Evolutionary conservation across 2,113 vertebrate genomes (phyloP).

Genomic region (Pluvialis apricaria): DNA sequence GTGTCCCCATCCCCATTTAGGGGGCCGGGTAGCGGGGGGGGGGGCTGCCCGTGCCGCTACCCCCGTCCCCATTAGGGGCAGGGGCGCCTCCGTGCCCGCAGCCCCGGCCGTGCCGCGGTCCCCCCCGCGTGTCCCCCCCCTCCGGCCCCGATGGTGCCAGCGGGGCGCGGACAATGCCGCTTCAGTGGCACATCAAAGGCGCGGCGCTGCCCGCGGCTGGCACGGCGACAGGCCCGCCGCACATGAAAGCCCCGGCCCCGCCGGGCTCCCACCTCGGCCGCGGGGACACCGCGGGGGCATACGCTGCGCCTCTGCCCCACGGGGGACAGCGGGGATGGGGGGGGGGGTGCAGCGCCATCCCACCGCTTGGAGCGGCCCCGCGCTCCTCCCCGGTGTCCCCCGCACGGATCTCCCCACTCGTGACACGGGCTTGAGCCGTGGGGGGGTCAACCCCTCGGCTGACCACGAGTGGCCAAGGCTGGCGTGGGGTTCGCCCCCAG

Average conservation of each 20-base stretch:
- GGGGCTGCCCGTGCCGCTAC: neutral
- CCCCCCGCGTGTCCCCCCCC: neutral
- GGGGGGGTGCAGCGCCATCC: neutral
- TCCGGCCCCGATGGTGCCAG: neutral
- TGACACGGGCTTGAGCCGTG: neutral
- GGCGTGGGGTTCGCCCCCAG: neutral
- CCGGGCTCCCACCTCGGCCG: constrained; percentile 23
- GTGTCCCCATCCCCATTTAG: neutral
- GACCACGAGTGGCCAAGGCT: neutral
- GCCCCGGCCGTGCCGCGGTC: neutral
- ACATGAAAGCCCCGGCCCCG: constrained; percentile 29
- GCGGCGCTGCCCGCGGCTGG: constrained; percentile 21
- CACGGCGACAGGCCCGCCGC: constrained; percentile 31
- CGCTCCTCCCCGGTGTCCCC: neutral
- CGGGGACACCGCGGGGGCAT: neutral
- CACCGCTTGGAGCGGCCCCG: neutral
- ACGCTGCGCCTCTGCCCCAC: neutral
- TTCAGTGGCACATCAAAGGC: constrained; percentile 56
- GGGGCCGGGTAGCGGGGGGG: too few relatives aligned
- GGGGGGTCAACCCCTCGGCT: neutral
- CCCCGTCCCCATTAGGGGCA: neutral
- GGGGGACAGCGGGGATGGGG: neutral
- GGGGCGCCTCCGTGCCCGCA: neutral
- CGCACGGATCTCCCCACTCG: neutral
- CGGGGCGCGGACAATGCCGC: constrained; percentile 32